phyloP scores from a whole-genome alignment of 2,888 invertebrate genomes.

The Auanema freiburgensis region DNA sequence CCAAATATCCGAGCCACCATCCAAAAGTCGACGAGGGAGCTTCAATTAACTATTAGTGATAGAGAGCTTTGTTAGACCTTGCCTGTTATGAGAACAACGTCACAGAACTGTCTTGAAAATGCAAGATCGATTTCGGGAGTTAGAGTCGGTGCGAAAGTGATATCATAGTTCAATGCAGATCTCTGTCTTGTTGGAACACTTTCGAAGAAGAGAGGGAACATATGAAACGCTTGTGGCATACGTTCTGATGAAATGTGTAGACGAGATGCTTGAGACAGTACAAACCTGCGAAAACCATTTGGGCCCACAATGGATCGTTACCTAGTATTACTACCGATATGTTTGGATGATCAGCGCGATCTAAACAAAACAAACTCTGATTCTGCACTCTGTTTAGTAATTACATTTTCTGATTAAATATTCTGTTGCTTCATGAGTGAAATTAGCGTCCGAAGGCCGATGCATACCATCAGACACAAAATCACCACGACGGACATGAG shows the following conservation, averaged over 20 bases:
- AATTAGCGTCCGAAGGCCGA: slow-evolving; percentile 28
- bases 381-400: neutral
- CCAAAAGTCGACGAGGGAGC: slow-evolving; percentile 39
- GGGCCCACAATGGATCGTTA: slow-evolving; percentile 29
- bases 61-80: neutral
- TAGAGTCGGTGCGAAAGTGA: slow-evolving; percentile 28
- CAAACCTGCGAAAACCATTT: slow-evolving; percentile 26
- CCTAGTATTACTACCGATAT: slow-evolving; percentile 29
- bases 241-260: too few species aligned
- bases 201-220: neutral
- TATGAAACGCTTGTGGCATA: too few species aligned
- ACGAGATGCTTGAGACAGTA: too few species aligned
- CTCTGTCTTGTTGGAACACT: neutral
- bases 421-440: slow-evolving; percentile 28
- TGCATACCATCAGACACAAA: slow-evolving; percentile 33
- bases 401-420: slow-evolving; percentile 26
- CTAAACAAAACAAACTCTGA: slow-evolving; percentile 8
- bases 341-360: slow-evolving; percentile 8
- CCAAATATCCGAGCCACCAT: slow-evolving; percentile 36
- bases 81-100: slow-evolving; percentile 35
- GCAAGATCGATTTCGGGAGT: slow-evolving; percentile 31
- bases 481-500: slow-evolving; percentile 36
- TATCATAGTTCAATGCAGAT: slow-evolving; percentile 1
- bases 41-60: too few species aligned
- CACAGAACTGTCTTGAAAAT: slow-evolving; percentile 29